These are phyloP conservation scores for Lomographa bimaculata DNA, from an alignment of 2,888 invertebrate genomes.

Conservation along the genomic window DNA sequence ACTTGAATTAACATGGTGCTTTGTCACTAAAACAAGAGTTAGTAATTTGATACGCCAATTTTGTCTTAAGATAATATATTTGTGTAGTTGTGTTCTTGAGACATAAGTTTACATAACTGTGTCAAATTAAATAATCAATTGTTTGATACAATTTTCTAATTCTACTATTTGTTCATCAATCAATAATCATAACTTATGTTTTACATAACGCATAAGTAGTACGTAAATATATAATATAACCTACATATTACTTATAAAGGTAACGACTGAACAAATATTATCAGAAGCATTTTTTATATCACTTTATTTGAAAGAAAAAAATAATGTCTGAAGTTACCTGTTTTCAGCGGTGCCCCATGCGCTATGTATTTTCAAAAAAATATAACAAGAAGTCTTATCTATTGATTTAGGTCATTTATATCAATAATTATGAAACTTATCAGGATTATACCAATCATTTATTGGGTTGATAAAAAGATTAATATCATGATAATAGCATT, in stretches of 20 bases:
- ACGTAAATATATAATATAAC: no score
- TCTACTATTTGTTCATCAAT: no score
- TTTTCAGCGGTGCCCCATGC: no score
- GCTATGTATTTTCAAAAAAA: no score
- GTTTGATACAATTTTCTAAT: no score
- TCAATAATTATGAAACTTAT: slow-evolving; percentile 25
- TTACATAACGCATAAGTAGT: no score
- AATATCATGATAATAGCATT: slow-evolving; percentile 16
- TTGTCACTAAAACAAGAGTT: slow-evolving; percentile 7
- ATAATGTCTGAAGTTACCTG: slow-evolving; percentile 33
- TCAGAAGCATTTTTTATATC: no score
- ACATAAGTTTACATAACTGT: not conserved
- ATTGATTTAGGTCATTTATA: slow-evolving; percentile 20
- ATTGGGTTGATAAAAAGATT: slow-evolving; percentile 10
- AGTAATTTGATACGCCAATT: slow-evolving; percentile 9
- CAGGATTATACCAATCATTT: slow-evolving; percentile 30
- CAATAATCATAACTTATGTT: no score
- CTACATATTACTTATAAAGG: no score
- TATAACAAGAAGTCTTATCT: slow-evolving; percentile 19
- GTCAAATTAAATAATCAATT: not conserved
- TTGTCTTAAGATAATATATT: slow-evolving; percentile 7
- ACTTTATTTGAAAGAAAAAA: no score
- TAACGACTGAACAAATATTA: no score
- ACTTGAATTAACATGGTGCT: slow-evolving; percentile 11
- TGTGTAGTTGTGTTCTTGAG: slow-evolving; percentile 7